Conservation (phyloP, 2,113 vertebrate species). For the Callithrix jacchus region DNA sequence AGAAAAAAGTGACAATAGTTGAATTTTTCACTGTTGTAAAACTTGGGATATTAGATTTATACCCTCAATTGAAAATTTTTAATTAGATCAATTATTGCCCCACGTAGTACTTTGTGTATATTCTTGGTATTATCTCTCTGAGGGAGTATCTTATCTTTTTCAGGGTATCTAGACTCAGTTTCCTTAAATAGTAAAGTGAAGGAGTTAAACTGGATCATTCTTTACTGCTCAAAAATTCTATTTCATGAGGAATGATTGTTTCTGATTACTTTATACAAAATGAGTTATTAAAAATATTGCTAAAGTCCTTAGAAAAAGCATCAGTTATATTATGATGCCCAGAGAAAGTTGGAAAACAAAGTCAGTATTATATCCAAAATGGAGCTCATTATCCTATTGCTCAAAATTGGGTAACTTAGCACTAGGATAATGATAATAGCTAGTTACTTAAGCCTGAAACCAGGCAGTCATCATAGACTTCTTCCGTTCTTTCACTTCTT, state of each 20-base stretch:
- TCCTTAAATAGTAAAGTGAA: not conserved
- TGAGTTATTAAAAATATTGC: constrained; percentile 31
- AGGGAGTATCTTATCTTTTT: not conserved
- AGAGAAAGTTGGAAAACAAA: not conserved
- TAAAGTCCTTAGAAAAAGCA: not conserved
- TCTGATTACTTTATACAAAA: not conserved
- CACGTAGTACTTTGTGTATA: not conserved
- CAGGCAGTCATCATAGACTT: not conserved
- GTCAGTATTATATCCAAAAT: not conserved
- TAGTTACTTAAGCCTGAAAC: not conserved
- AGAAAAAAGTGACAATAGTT: not conserved
- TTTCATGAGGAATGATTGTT: too few relatives aligned
- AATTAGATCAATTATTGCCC: not conserved
- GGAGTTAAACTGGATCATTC: not conserved
- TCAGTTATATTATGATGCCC: not conserved
- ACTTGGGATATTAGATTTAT: not conserved
- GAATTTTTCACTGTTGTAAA: not conserved
- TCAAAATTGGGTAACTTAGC: not conserved
- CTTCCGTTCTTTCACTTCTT: not conserved
- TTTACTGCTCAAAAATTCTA: not conserved
- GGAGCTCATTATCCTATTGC: not conserved
- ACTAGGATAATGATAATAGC: not conserved
- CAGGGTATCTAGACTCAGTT: not conserved
- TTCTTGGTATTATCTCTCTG: not conserved
- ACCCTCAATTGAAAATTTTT: not conserved